These are phyloP conservation scores for Chionomys nivalis DNA, from an alignment of 2,113 vertebrate species.

Conservation along the genomic window DNA sequence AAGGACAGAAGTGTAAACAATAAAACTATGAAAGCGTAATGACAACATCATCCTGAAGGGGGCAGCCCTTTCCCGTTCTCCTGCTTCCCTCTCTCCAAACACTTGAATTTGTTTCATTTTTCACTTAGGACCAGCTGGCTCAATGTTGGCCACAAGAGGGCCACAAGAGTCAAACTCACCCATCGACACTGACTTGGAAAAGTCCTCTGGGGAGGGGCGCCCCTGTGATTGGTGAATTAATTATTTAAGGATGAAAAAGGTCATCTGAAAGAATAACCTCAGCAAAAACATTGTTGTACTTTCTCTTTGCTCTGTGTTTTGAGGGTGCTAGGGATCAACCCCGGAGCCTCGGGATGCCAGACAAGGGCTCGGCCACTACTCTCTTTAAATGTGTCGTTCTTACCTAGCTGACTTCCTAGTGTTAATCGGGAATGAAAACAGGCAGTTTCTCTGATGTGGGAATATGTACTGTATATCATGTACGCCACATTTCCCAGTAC, in stretches of 20 bases:
- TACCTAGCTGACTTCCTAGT: neutral
- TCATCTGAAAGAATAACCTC: conserved; percentile 15
- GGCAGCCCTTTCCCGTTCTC: conserved; percentile 22
- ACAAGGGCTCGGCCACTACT: neutral
- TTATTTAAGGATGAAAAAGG: conserved; percentile 38
- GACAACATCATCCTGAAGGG: neutral
- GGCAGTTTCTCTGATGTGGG: neutral
- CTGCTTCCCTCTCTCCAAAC: neutral
- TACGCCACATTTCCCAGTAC: neutral
- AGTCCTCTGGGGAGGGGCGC: neutral
- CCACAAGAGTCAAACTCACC: conserved; percentile 64
- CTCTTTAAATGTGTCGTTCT: neutral
- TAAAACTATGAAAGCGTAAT: neutral
- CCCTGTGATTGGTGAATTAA: neutral
- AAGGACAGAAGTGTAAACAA: neutral
- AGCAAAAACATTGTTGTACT: neutral
- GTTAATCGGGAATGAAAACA: conserved; percentile 9
- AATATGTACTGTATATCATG: neutral
- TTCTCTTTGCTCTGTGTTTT: neutral
- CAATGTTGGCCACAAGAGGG: conserved; percentile 84
- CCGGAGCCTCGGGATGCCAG: neutral
- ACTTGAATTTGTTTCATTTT: neutral
- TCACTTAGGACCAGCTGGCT: neutral
- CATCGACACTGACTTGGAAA: neutral
- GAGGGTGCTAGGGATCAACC: neutral